phyloP scores from a whole-genome alignment of 2,113 vertebrate species.

The Columbina picui region DNA sequence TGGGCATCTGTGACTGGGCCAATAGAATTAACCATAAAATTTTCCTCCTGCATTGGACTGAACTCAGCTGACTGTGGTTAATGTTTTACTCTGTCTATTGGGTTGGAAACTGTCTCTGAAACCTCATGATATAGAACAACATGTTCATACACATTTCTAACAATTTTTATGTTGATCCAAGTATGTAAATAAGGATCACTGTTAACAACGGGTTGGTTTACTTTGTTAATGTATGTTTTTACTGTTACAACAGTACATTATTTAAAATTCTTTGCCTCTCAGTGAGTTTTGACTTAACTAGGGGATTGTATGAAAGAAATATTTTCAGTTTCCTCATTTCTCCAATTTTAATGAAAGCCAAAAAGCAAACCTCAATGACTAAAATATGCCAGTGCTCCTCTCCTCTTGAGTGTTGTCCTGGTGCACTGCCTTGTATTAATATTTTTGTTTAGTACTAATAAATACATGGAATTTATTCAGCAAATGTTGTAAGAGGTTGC shows the following conservation, averaged over 20 bases:
- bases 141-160: not conserved
- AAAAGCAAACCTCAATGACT: not conserved
- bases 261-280: not conserved
- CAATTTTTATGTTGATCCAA: not conserved
- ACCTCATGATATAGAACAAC: not conserved
- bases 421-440: not conserved
- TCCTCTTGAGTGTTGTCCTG: not conserved
- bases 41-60: not conserved
- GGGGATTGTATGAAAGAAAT: not conserved
- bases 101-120: not conserved
- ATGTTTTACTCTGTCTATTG: not conserved
- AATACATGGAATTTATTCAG: not conserved
- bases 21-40: not conserved
- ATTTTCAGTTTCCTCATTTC: not conserved
- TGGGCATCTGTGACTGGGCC: not conserved
- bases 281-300: not conserved
- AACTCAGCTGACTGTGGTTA: not conserved
- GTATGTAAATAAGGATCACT: not conserved
- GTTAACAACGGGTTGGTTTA: not conserved
- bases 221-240: not conserved
- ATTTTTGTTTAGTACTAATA: not conserved
- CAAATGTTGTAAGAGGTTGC: not conserved
- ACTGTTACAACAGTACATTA: not conserved
- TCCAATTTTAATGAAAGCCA: not conserved
- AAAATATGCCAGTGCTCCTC: not conserved